Evolutionary conservation across 2,797 vertebrate species (phyloP).

Genomic region (Melanotaenia parkinsoni): DNA sequence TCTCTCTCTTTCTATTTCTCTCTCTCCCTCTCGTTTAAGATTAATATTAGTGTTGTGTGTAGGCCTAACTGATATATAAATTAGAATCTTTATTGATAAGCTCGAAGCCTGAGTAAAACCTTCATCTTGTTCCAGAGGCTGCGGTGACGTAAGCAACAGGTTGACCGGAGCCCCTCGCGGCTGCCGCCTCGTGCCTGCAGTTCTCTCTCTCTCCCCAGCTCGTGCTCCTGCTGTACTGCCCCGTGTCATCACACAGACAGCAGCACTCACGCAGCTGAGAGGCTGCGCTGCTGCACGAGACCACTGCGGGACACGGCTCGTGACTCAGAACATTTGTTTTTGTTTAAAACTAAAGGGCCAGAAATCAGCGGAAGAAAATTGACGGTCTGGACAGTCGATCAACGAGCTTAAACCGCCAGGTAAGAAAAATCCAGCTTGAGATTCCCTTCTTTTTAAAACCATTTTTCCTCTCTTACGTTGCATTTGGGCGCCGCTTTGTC

Average conservation of each 20-base stretch:
- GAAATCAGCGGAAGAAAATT: neutral
- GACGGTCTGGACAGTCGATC: neutral
- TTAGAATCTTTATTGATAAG: no score
- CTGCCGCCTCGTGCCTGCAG: conserved; percentile 38
- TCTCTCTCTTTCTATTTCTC: no score
- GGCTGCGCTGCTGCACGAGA: conserved; percentile 48
- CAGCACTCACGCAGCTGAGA: conserved; percentile 14
- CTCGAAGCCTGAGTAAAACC: no score
- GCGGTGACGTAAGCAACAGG: conserved; percentile 60
- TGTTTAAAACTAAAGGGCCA: neutral
- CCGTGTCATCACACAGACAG: conserved; percentile 18
- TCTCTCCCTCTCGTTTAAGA: neutral
- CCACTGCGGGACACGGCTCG: conserved; percentile 48
- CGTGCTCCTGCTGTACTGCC: conserved; percentile 33
- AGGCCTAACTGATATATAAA: no score
- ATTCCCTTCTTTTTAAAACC: no score
- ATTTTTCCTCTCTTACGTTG: neutral
- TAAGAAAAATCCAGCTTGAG: neutral
- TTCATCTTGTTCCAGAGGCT: neutral
- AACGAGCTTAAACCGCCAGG: neutral
- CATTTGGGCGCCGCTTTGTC: neutral
- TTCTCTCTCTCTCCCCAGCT: neutral
- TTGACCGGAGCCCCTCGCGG: conserved; percentile 32
- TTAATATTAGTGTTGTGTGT: neutral
- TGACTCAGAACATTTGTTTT: conserved; percentile 4